Evolutionary conservation across 2,888 invertebrate species (phyloP).

Genomic region (Urechis unicinctus): DNA sequence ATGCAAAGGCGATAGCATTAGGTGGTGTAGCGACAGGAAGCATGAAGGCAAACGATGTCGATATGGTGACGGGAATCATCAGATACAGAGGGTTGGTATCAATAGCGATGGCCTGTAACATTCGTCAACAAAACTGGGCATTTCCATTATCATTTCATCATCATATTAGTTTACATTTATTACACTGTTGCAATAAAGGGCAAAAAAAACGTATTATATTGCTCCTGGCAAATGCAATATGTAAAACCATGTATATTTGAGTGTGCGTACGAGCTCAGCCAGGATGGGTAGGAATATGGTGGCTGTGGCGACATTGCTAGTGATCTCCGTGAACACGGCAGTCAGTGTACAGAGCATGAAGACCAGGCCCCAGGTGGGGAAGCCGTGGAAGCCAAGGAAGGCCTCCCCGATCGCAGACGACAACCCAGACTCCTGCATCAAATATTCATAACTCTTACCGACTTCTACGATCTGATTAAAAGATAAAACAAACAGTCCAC

Average conservation of each 20-base stretch:
- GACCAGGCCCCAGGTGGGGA: constrained; percentile 35
- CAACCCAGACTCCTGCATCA: constrained; percentile 33
- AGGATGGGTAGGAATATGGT: constrained; percentile 46
- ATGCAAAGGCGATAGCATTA: constrained; percentile 80
- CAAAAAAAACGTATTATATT: too few species aligned
- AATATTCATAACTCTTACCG: background rate
- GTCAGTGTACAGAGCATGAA: constrained; percentile 36
- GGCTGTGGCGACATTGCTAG: constrained; percentile 42
- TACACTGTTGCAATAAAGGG: too few species aligned
- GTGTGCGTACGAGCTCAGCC: constrained; percentile 30
- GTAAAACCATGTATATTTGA: background rate
- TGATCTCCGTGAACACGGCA: constrained; percentile 39
- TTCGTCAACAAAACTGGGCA: too few species aligned
- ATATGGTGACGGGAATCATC: constrained; percentile 81
- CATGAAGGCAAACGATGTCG: constrained; percentile 84
- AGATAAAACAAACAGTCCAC: too few species aligned
- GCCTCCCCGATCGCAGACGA: constrained; percentile 34
- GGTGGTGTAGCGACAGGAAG: constrained; percentile 92
- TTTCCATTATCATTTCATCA: too few species aligned
- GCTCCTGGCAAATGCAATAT: background rate
- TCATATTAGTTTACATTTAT: too few species aligned
- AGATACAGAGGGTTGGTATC: constrained; percentile 78
- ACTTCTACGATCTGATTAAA: background rate
- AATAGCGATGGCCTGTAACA: constrained; percentile 63
- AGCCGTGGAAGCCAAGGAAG: constrained; percentile 26